phyloP scores from a whole-genome alignment of 2,113 vertebrate species.

The Epinephelus lanceolatus region DNA sequence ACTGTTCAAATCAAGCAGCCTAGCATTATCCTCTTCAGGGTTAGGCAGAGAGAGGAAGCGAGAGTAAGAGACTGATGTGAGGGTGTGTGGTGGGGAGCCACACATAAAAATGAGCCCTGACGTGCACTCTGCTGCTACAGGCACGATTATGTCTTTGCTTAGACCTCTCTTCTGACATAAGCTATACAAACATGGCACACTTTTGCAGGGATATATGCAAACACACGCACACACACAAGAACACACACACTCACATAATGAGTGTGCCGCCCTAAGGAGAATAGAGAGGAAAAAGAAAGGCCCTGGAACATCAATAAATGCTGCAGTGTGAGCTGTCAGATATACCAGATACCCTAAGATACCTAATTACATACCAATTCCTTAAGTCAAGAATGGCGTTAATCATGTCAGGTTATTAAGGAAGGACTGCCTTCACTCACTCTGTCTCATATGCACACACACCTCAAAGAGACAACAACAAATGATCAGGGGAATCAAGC shows the following conservation, averaged over 20 bases:
- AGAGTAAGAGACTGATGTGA: slow-evolving; percentile 31
- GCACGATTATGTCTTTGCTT: slow-evolving; percentile 27
- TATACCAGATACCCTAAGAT: slow-evolving; percentile 60
- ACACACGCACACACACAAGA: slow-evolving; percentile 11
- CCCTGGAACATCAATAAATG: slow-evolving; percentile 67
- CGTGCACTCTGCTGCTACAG: background rate
- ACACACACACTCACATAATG: slow-evolving; percentile 18
- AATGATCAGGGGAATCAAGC: slow-evolving; percentile 67
- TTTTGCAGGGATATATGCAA: slow-evolving; percentile 42
- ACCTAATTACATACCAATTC: slow-evolving; percentile 76
- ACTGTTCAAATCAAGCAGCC: slow-evolving; percentile 79
- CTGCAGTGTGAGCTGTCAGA: slow-evolving; percentile 62
- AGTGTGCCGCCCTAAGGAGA: slow-evolving; percentile 23
- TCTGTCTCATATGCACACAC: slow-evolving; percentile 11
- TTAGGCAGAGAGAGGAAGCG: slow-evolving; percentile 45
- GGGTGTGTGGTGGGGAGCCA: background rate
- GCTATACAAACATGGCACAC: slow-evolving; percentile 49
- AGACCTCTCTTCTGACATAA: slow-evolving; percentile 51
- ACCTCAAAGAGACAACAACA: slow-evolving; percentile 65
- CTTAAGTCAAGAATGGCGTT: slow-evolving; percentile 78
- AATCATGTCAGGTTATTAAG: slow-evolving; percentile 80
- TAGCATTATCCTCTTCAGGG: slow-evolving; percentile 81
- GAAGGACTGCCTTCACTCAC: slow-evolving; percentile 28
- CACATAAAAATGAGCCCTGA: slow-evolving; percentile 24
- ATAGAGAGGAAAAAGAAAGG: slow-evolving; percentile 31